A percentile compares a stretch with the other conserved stretches of the same genome.
Conservation (phyloP, 1,140 invertebrate species). For the Drosophila watanabei region DNA sequence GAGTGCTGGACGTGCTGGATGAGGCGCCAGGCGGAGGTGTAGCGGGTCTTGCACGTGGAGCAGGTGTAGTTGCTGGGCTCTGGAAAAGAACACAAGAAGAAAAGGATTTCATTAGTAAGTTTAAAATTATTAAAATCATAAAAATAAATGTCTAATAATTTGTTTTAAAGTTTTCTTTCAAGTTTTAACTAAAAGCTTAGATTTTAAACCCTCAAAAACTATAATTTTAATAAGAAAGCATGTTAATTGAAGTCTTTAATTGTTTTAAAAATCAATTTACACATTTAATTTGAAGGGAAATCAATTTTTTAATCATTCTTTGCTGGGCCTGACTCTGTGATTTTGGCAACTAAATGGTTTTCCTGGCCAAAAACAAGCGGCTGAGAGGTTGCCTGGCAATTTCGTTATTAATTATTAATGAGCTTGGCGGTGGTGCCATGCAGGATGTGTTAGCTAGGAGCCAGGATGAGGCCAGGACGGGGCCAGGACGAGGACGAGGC, state of each 20-base stretch:
- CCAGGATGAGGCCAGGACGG: background rate
- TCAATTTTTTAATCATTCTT: background rate
- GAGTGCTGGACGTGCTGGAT: constrained; percentile 97
- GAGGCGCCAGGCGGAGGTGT: constrained; percentile 96
- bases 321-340: fast-evolving
- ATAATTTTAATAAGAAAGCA: constrained; percentile 11
- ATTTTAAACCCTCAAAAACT: background rate
- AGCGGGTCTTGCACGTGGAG: constrained; percentile 95
- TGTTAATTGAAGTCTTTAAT: background rate
- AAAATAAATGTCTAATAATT: too few relatives aligned
- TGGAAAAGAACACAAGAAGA: constrained; percentile 86
- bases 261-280: background rate
- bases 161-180: too few relatives aligned
- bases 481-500: background rate
- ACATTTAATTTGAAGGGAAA: background rate
- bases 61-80: constrained; percentile 98
- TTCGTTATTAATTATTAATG: constrained; percentile 75
- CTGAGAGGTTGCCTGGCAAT: constrained; percentile 52
- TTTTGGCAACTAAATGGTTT: constrained; percentile 2
- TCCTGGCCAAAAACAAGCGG: background rate
- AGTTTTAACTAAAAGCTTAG: too few relatives aligned
- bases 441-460: constrained; percentile 20
- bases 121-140: background rate
- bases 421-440: constrained; percentile 15
- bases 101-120: constrained; percentile 53